A percentile compares a stretch with the other conserved stretches of the same genome.
Evolutionary conservation across 1,140 invertebrate genomes (phyloP).

Genomic region (Bursaphelenchus mucronatus): DNA sequence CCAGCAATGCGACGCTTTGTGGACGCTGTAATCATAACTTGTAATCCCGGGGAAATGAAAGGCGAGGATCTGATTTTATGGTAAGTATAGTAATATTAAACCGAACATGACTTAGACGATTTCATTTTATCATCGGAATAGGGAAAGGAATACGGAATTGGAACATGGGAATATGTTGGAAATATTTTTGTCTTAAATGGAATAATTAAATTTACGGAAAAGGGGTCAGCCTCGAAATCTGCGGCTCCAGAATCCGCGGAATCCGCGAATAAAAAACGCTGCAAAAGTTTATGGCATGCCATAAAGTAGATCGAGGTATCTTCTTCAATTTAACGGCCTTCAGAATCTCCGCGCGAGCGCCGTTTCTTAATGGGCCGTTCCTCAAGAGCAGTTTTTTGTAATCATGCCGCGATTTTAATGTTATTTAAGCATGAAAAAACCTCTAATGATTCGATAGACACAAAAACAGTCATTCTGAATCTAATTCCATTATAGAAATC

Average conservation of each 20-base stretch:
- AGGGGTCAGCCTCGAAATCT: not conserved
- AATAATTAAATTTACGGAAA: not conserved
- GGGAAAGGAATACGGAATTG: not conserved
- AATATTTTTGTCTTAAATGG: not conserved
- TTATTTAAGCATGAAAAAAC: too few species aligned
- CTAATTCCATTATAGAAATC: too few species aligned
- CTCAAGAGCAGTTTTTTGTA: not conserved
- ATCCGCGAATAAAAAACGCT: not conserved
- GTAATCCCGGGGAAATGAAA: conserved; percentile 67
- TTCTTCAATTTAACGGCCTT: too few species aligned
- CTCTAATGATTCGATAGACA: too few species aligned
- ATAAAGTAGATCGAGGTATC: too few species aligned
- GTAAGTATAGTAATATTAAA: conserved; percentile 51
- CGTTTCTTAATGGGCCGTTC: conserved; percentile 13
- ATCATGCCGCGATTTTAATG: too few species aligned
- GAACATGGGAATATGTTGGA: not conserved
- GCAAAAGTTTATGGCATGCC: too few species aligned
- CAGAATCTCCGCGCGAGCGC: too few species aligned
- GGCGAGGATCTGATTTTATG: conserved; percentile 70
- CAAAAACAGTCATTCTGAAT: too few species aligned
- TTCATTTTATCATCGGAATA: conserved; percentile 1
- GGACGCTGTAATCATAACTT: conserved; percentile 73
- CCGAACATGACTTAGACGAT: conserved; percentile 5
- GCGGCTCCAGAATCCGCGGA: not conserved
- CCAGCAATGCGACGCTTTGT: conserved; percentile 70